Evolutionary conservation across 2,113 vertebrate species (phyloP).

Genomic region (Scolopax mira): DNA sequence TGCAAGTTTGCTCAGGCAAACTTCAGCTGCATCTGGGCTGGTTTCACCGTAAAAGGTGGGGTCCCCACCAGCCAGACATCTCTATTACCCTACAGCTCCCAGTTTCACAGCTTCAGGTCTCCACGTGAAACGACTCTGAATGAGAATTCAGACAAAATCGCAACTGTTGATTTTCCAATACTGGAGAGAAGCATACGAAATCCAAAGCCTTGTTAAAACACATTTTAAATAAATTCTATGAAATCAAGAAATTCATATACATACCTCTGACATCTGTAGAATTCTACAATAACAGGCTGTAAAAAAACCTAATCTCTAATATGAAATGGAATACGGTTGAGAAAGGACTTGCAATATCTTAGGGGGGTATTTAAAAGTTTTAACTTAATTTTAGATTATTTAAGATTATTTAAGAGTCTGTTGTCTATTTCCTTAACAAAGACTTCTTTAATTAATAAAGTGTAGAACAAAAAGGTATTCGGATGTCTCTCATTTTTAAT

Average conservation of each 20-base stretch:
- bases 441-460: background rate
- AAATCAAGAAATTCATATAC: background rate
- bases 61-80: background rate
- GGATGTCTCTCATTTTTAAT: background rate
- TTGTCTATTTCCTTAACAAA: constrained; percentile 10
- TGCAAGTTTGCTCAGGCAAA: background rate
- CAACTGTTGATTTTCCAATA: background rate
- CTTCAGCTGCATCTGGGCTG: background rate
- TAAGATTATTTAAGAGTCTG: background rate
- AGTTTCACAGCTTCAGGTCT: background rate
- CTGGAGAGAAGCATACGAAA: background rate
- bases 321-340: background rate
- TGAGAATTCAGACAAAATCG: background rate
- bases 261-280: background rate
- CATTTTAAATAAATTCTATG: background rate
- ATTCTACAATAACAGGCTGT: background rate
- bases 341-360: background rate
- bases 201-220: background rate
- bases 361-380: background rate
- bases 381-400: too few species aligned
- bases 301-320: background rate
- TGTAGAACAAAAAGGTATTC: background rate
- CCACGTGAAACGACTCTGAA: background rate
- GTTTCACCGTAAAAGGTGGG: background rate
- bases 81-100: background rate